A percentile compares a stretch with the other conserved stretches of the same genome.
These are phyloP conservation scores for Arremon brunneinucha DNA, from an alignment of 2,797 vertebrate genomes.

Conservation along the genomic window DNA sequence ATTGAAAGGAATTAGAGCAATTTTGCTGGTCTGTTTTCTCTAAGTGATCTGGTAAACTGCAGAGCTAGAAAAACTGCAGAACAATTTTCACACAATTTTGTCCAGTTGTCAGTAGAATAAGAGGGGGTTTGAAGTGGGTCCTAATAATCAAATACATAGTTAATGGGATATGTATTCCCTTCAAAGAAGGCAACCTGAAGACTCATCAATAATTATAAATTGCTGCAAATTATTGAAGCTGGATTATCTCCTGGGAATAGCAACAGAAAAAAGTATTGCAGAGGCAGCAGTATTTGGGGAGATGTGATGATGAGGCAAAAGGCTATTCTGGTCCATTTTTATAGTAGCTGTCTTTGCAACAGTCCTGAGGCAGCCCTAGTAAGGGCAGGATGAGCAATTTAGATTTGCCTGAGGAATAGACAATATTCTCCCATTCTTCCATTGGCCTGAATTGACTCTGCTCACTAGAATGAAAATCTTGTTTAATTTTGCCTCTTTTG, in stretches of 20 bases:
- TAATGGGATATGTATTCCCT: neutral
- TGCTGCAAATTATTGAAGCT: neutral
- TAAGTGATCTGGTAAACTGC: neutral
- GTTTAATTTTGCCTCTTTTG: constrained; percentile 26
- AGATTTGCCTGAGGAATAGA: neutral
- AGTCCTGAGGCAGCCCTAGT: neutral
- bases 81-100: neutral
- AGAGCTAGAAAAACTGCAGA: neutral
- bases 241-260: neutral
- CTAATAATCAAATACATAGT: neutral
- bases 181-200: neutral
- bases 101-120: neutral
- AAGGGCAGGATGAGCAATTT: neutral
- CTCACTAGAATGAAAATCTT: neutral
- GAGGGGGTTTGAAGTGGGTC: neutral
- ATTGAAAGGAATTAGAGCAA: neutral
- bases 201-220: neutral
- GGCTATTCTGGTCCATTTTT: neutral
- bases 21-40: neutral
- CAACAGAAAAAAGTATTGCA: neutral
- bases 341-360: neutral
- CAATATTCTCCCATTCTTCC: neutral
- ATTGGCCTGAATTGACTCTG: neutral
- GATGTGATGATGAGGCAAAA: neutral
- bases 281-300: neutral